Base-by-base conservation (phyloP, 2,113 vertebrate species). In the Sphyrna mokarran region DNA sequence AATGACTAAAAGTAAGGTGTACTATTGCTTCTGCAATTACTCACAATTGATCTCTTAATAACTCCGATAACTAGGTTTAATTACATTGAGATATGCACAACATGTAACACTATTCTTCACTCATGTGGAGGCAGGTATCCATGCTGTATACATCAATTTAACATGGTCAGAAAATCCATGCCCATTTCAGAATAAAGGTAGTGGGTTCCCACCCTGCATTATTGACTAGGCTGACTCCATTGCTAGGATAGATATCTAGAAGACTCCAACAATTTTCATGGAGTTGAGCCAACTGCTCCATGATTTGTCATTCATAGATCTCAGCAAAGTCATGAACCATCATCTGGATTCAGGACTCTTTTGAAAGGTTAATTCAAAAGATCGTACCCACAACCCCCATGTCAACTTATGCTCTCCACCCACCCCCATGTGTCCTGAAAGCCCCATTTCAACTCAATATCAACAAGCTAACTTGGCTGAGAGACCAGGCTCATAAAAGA, bases 1-100 rank as follows among this genome's bases (percentile, higher is more conserved):
- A 89, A 54, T 89, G 29, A 89, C 86, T 89, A 89, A 89, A 89
- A 61, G 54, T 89, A 89, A 58, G 58, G 58, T 89, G 58, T 89
- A 89, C 13, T 89, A 54, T 89, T 29, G 10, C 48, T 58, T 14
- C 48, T 5, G 48, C 48, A 58, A 54, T 89, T 89, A 89, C 58
- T 89, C 85, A 87, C 85, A 87, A 54, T 3, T 26, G 85, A 87
- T 22, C 85, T 87, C 40, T 87, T 87, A 10, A 8, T 43, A 22
- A 9, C 43, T 87, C 23, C 54, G 43, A 43, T 87, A 87, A 87
- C 85, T n/a, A 87, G 43, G 4, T 87, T 87, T 58, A 58, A 48
- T 89, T 89, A 89, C 86, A 11, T 61, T 89, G 29, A 58, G 48
- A 61, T 10, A 20, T 48, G 48, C 26, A 61, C 3, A 58, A 58